Percentiles rank a stretch among this genome's conserved stretches.
Conservation (phyloP, 2,113 vertebrate genomes). For the Ciconia maguari region DNA sequence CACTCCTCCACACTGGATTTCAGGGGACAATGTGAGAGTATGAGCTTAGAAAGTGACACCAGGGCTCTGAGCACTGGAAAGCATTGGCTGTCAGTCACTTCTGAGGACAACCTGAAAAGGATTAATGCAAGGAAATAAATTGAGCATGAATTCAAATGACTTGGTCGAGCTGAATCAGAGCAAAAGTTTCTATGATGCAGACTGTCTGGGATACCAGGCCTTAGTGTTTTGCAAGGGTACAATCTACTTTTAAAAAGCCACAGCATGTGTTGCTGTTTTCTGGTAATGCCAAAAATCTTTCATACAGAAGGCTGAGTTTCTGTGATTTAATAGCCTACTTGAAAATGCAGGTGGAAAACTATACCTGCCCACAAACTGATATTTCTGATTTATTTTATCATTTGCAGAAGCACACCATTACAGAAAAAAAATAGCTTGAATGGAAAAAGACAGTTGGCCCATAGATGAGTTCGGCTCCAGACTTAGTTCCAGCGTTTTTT, state of each 20-base stretch:
- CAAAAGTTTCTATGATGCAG: background rate
- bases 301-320: background rate
- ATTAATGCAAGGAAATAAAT: background rate
- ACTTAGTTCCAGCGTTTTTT: background rate
- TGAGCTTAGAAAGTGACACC: background rate
- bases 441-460: background rate
- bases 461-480: background rate
- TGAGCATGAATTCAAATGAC: background rate
- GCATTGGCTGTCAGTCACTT: background rate
- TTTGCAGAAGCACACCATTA: background rate
- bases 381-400: background rate
- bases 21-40: background rate
- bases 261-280: background rate
- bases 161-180: constrained; percentile 1
- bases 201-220: background rate
- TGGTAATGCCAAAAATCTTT: background rate
- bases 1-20: background rate
- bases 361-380: background rate
- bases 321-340: background rate
- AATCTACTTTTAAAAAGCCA: background rate
- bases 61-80: background rate
- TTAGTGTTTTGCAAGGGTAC: background rate
- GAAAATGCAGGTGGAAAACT: background rate
- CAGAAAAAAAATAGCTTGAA: background rate
- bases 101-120: background rate